Percentiles rank a stretch among this genome's conserved stretches.
Conservation (phyloP, 1,140 invertebrate genomes). For the Ditylenchus dipsaci region DNA sequence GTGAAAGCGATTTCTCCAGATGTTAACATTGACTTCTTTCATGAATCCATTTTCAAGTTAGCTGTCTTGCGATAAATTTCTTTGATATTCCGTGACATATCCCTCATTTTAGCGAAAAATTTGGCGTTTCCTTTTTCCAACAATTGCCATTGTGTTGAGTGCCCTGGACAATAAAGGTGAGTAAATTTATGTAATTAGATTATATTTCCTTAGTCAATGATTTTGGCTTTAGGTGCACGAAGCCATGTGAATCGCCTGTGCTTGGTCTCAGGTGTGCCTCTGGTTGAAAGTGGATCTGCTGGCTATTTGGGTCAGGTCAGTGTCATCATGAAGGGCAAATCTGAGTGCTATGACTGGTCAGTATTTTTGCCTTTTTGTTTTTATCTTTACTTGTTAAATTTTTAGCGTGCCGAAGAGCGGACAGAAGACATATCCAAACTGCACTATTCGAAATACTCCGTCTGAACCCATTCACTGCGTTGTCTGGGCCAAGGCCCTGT, state of each 20-base stretch:
- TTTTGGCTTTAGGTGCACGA: conserved; percentile 69
- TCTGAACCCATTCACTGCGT: conserved; percentile 98
- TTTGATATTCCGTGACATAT: conserved; percentile 2
- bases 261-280: conserved; percentile 81
- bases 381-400: background rate
- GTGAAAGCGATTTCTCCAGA: conserved; percentile 77
- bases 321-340: conserved; percentile 63
- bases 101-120: conserved; percentile 69
- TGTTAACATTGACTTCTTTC: conserved; percentile 79
- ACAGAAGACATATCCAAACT: conserved; percentile 89
- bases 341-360: conserved; percentile 86
- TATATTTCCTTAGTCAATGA: background rate
- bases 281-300: conserved; percentile 92
- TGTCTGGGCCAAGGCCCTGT: conserved; percentile 97
- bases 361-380: conserved; percentile 61
- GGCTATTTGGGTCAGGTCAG: conserved; percentile 86
- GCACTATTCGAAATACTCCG: conserved; percentile 98
- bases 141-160: conserved; percentile 89
- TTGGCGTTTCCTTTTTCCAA: conserved; percentile 84
- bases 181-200: too few species aligned
- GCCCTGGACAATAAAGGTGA: conserved; percentile 84
- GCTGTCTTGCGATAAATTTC: background rate
- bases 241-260: conserved; percentile 99
- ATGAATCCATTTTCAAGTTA: conserved; percentile 85
- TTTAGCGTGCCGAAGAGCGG: conserved; percentile 61